Evolutionary conservation across 2,797 vertebrate genomes (phyloP), one percentile per base, ranked within the genome.

Genomic region (Sebastes dallii): DNA sequence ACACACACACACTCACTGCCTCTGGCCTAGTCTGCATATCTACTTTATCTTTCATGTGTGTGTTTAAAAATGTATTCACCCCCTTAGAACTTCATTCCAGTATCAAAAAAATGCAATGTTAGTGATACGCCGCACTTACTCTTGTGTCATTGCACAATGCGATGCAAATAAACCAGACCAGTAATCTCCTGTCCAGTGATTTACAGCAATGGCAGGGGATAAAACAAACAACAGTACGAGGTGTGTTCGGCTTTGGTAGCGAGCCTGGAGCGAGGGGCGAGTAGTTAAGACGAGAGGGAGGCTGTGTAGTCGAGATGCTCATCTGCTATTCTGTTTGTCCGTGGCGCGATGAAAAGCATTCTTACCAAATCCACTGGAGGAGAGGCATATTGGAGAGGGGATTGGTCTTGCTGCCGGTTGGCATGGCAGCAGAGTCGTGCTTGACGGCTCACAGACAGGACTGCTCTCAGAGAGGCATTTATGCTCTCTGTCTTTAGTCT

Each of bases 241-340:
- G 78, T 27, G 54, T 66, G 83, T 72, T 80, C 25, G 7, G 75
- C 77, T 85, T 60, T 20, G 81, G 77, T 67, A 67, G 78, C 72
- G 13, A 83, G 86, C 92, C 87, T 20, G 75, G 62, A 89, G 88
- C 79, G 2, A 54, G 50, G 50, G 20, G 50, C 50, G 8, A 54
- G 84, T 67, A 66, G 55, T 77, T 81, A 25, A 85, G 83, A 91
- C 83, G 88, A 89, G 81, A 84, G 72, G 60, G 78, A 83, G 74
- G 60, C 89, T 75, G 83, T 72, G 67, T 27, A 75, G 89, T 29
- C 14, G 77, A 83, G 80, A 90, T 87, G 80, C 86, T 94, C 92
- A 94, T 95, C 87, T 90, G 78, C 82, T 88, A 94, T 91, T 94
- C 93, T 93, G 92, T 94, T 94, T 94, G 90, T 94, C 89, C 85